These are phyloP conservation scores for Helostoma temminkii DNA, from an alignment of 2,797 vertebrate species.

Conservation along the genomic window DNA sequence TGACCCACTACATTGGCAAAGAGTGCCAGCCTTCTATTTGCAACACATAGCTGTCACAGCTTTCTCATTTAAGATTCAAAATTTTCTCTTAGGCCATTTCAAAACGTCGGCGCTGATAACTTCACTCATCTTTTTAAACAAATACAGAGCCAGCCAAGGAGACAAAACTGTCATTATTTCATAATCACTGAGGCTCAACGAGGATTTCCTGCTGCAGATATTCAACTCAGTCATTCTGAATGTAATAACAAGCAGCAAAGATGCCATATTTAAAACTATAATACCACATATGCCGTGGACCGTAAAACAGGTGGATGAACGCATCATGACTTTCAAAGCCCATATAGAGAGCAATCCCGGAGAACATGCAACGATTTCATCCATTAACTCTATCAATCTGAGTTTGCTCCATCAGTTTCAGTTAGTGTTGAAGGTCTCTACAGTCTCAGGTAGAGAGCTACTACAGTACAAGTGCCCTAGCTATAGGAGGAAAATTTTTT, in stretches of 20 bases:
- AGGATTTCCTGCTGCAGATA: conserved; percentile 41
- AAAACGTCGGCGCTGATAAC: conserved; percentile 48
- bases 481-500: conserved; percentile 45
- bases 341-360: conserved; percentile 40
- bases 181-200: conserved; percentile 65
- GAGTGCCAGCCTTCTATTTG: conserved; percentile 38
- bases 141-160: conserved; percentile 33
- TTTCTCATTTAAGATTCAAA: conserved; percentile 61
- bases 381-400: conserved; percentile 78
- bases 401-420: conserved; percentile 72
- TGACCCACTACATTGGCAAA: conserved; percentile 43
- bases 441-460: conserved; percentile 55
- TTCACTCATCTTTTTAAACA: conserved; percentile 49
- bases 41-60: conserved; percentile 48
- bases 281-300: conserved; percentile 71
- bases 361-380: conserved; percentile 61
- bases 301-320: conserved; percentile 67
- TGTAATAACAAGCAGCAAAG: conserved; percentile 60
- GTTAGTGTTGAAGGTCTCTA: conserved; percentile 64
- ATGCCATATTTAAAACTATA: conserved; percentile 68
- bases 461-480: conserved; percentile 72
- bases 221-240: conserved; percentile 43
- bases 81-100: conserved; percentile 61
- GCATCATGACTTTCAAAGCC: conserved; percentile 59
- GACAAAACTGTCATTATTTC: conserved; percentile 64